Evolutionary conservation across 2,888 invertebrate species (phyloP), one percentile per base, ranked within the genome.

Genomic region (Orthonychiurus folsomi): DNA sequence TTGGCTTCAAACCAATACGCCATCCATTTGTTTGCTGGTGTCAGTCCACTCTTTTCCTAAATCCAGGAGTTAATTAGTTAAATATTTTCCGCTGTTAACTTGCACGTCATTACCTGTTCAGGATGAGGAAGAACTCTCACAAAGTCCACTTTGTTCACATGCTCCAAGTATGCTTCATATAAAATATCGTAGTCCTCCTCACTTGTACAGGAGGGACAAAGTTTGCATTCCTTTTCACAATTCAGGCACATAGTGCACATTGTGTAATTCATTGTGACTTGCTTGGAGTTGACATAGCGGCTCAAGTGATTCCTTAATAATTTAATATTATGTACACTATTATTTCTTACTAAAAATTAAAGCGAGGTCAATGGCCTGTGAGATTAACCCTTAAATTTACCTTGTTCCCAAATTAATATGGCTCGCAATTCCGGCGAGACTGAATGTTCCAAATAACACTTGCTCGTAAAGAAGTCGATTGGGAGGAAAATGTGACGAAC

Each of bases 401-500:
- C 61, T 48, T 20, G 59, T 59, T 58, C 66, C 68, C 3, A 18
- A 18, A 21, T 55, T 60, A 2, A 66, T 55, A 37, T 57, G 48
- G 37, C 61, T 62, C 18, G 62, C 82, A 15, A 94, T 78, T 0
- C 94, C 94, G 5, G 89, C 84, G 48, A 97, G 76, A 25, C 86
- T 83, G 60, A 95, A 82, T 27, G 90, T 75, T 77, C 88, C 92
- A 77, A 87, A 93, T 15, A 96, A 74, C 0, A 96, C 89, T 80
- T 96, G 94, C 74, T 95, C 92, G 74, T 96, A 97, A 0, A 97
- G 78, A 27, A 91, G 77, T 50, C 75, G 74, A 77, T 97, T 97
- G 0, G 85, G 88, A n/a, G 87, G 85, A 76, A 87, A 96, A 78
- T 96, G 94, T 0, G 87, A 87, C 0, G 95, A 93, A 0, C 93